Percentiles rank a stretch among this genome's conserved stretches.
These are phyloP conservation scores for Acanthococcus lagerstroemiae DNA, from an alignment of 2,888 invertebrate genomes.

Conservation along the genomic window DNA sequence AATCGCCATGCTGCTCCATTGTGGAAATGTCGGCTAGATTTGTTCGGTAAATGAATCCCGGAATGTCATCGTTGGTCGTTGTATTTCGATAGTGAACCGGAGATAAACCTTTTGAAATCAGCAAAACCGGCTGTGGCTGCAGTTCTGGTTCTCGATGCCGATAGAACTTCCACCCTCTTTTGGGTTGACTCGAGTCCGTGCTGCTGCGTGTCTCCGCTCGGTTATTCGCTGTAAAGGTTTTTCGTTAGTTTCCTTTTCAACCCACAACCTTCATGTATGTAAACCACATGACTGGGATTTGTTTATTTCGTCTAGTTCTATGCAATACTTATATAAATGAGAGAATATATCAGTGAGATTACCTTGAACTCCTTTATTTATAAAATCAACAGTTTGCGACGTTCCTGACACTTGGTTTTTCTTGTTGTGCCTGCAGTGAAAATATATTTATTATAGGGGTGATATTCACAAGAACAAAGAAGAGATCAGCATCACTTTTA, in stretches of 20 bases:
- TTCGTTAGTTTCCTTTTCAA: not conserved
- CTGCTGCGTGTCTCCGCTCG: constrained; percentile 1
- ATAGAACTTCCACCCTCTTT: constrained; percentile 14
- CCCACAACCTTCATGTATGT: too few species aligned
- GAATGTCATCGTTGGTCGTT: constrained; percentile 1
- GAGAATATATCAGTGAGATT: not conserved
- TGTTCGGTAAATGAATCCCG: constrained; percentile 6
- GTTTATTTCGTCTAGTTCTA: not conserved
- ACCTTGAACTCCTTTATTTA: constrained; percentile 25
- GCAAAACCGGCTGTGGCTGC: constrained; percentile 6
- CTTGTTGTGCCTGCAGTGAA: constrained; percentile 5
- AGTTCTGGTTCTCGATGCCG: constrained; percentile 9
- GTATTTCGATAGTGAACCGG: not conserved
- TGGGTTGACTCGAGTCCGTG: not conserved
- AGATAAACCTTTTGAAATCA: not conserved
- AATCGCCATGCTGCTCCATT: not conserved
- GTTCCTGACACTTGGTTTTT: constrained; percentile 14
- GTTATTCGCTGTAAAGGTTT: constrained; percentile 8
- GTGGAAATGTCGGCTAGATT: not conserved
- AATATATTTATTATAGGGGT: constrained; percentile 4
- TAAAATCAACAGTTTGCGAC: constrained; percentile 12
- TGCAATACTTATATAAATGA: not conserved
- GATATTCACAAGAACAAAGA: too few species aligned
- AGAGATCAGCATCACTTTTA: too few species aligned
- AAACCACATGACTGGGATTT: too few species aligned